Percentiles rank a stretch among this genome's conserved stretches.
phyloP scores from a whole-genome alignment of 2,113 vertebrate genomes.

The Crotalus helleri region DNA sequence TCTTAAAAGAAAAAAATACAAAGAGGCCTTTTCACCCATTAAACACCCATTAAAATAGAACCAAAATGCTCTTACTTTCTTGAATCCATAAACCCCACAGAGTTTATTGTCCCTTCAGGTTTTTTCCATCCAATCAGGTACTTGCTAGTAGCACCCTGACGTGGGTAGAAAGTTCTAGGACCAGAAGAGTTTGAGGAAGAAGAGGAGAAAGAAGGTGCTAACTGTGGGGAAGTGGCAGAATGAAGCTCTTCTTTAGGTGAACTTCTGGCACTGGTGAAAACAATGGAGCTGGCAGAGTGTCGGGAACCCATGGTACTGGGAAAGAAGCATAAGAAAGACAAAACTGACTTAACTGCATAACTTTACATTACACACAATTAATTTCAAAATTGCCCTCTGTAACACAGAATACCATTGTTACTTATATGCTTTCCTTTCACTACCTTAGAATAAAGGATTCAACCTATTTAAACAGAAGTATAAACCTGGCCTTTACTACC shows the following conservation, averaged over 20 bases:
- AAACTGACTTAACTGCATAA: conserved; percentile 12
- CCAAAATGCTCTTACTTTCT: conserved; percentile 85
- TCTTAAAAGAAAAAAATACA: background rate
- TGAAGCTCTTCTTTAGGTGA: conserved; percentile 92
- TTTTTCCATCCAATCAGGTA: conserved; percentile 99
- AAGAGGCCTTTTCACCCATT: background rate
- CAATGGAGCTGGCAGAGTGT: conserved; percentile 83
- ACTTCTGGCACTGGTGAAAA: conserved; percentile 81
- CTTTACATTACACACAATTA: background rate
- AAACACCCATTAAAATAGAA: conserved; percentile 44
- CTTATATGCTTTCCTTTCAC: background rate
- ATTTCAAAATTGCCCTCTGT: conserved; percentile 29
- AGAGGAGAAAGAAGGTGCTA: conserved; percentile 79
- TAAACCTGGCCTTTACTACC: background rate
- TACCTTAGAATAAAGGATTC: background rate
- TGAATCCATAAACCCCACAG: conserved; percentile 96
- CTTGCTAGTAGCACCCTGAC: conserved; percentile 98
- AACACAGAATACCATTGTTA: background rate
- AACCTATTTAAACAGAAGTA: background rate
- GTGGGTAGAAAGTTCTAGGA: conserved; percentile 96
- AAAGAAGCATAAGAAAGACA: conserved; percentile 63
- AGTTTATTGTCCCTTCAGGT: conserved; percentile 97
- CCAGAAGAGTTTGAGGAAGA: conserved; percentile 82
- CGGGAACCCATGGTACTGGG: conserved; percentile 79
- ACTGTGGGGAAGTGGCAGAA: conserved; percentile 79